Conservation (phyloP, 2,888 invertebrate genomes). For the Vesta saturnalis region DNA sequence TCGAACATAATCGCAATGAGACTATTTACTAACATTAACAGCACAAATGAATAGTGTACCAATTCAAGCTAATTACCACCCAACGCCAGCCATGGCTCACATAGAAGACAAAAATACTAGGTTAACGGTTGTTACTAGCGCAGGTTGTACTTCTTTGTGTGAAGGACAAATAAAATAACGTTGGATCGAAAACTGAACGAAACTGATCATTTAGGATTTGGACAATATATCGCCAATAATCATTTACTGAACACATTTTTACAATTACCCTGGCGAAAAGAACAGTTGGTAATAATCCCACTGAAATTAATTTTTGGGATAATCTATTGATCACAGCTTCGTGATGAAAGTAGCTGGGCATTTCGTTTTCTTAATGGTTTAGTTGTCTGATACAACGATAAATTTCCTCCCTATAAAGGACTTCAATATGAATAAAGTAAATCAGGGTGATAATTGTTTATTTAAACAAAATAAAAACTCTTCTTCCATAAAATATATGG, state of each 20-base stretch:
- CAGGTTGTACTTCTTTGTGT: constrained; percentile 83
- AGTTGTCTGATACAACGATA: too few species aligned
- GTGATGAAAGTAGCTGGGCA: too few species aligned
- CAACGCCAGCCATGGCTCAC: constrained; percentile 87
- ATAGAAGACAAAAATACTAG: constrained; percentile 80
- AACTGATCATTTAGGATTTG: constrained; percentile 94
- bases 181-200: constrained; percentile 91
- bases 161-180: constrained; percentile 87
- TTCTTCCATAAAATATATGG: too few species aligned
- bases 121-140: constrained; percentile 80
- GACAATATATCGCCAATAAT: constrained; percentile 93
- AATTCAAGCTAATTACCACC: constrained; percentile 96
- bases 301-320: too few species aligned
- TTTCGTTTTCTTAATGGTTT: too few species aligned
- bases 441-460: too few species aligned
- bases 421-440: too few species aligned
- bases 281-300: constrained; percentile 62
- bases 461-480: too few species aligned
- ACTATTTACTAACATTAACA: constrained; percentile 79
- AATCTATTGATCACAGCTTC: too few species aligned
- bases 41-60: constrained; percentile 84
- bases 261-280: constrained; percentile 78
- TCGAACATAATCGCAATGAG: constrained; percentile 83
- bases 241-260: constrained; percentile 84
- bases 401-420: too few species aligned